A percentile compares a stretch with the other conserved stretches of the same genome.
phyloP scores from a whole-genome alignment of 2,888 invertebrate genomes.

The Neria commutata region DNA sequence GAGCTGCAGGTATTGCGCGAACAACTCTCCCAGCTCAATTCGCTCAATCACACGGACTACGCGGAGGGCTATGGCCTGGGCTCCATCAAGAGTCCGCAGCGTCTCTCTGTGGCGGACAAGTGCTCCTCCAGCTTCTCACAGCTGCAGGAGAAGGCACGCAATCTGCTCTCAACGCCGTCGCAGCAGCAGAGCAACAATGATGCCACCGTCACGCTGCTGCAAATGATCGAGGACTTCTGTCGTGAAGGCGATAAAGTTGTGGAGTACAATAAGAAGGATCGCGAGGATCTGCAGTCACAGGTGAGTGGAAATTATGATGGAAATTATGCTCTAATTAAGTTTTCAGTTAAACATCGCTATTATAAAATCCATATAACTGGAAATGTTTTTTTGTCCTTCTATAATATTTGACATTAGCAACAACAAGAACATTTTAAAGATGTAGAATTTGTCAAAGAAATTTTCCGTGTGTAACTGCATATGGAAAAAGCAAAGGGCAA shows the following conservation, averaged over 20 bases:
- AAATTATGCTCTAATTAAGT: not conserved
- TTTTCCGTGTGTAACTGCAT: constrained; percentile 1
- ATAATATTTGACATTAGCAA: not conserved
- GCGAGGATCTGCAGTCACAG: constrained; percentile 77
- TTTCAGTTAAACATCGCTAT: not conserved
- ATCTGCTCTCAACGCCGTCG: constrained; percentile 52
- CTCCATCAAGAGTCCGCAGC: constrained; percentile 47
- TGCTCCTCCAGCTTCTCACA: constrained; percentile 53
- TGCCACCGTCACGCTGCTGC: constrained; percentile 61
- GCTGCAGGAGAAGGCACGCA: constrained; percentile 58
- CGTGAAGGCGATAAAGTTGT: constrained; percentile 67
- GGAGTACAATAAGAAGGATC: constrained; percentile 71
- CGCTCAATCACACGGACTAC: constrained; percentile 62
- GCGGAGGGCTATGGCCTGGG: constrained; percentile 65
- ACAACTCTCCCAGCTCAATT: constrained; percentile 61
- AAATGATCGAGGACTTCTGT: constrained; percentile 70
- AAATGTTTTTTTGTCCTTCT: not conserved
- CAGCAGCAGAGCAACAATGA: constrained; percentile 41
- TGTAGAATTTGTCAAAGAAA: not conserved
- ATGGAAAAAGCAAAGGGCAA: too few species aligned
- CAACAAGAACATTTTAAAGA: not conserved
- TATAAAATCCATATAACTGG: too few species aligned
- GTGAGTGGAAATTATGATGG: constrained; percentile 60
- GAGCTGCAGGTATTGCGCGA: constrained; percentile 62
- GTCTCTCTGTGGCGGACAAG: constrained; percentile 40